A percentile compares a stretch with the other conserved stretches of the same genome.
These are phyloP conservation scores for Acanthosepion lycidas DNA, from an alignment of 2,888 invertebrate genomes.

Conservation along the genomic window DNA sequence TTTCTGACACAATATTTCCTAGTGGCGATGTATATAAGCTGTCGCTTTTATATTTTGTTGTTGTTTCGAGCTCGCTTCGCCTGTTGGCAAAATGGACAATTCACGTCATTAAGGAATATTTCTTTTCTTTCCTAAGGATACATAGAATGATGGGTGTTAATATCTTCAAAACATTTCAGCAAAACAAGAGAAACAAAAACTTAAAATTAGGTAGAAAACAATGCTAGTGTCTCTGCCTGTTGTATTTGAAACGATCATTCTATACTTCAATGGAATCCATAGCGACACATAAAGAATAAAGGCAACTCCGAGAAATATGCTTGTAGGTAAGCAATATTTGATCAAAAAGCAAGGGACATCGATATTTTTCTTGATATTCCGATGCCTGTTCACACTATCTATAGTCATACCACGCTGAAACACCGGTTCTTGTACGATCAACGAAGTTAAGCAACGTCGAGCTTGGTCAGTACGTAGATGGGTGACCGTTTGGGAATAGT, in stretches of 20 bases:
- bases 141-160: slow-evolving; percentile 2
- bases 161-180: background rate
- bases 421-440: too few species aligned
- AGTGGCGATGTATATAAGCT: background rate
- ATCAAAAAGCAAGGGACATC: background rate
- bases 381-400: too few species aligned
- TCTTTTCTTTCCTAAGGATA: background rate
- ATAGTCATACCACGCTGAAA: too few species aligned
- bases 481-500: too few species aligned
- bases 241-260: background rate
- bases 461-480: too few species aligned
- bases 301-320: background rate
- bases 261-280: background rate
- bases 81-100: background rate
- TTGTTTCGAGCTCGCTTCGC: background rate
- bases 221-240: background rate
- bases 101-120: background rate
- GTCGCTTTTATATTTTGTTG: background rate
- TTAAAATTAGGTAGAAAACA: background rate
- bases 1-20: background rate
- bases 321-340: background rate
- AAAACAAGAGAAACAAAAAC: background rate
- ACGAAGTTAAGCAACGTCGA: too few species aligned
- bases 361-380: too few species aligned
- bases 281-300: background rate